Evolutionary conservation across 2,113 vertebrate species (phyloP).

Genomic region (Sinocyclocheilus maitianheensis): DNA sequence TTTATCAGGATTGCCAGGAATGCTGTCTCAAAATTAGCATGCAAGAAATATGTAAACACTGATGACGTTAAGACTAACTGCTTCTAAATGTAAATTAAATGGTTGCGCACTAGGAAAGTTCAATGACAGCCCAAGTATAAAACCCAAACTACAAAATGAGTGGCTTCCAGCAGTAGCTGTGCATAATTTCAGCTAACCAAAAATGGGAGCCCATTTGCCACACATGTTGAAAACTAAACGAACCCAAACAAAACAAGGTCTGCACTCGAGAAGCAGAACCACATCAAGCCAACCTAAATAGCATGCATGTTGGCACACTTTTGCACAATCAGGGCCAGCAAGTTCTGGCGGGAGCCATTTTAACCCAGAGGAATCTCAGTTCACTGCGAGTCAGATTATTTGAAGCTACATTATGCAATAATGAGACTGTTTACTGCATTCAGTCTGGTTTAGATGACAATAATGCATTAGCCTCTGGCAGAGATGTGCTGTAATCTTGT

Average conservation of each 20-base stretch:
- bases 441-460: not conserved
- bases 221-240: constrained; percentile 70
- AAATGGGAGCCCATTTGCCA: constrained; percentile 60
- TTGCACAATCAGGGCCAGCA: constrained; percentile 60
- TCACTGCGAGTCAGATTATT: constrained; percentile 48
- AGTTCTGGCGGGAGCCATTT: constrained; percentile 59
- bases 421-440: not conserved
- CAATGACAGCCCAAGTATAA: constrained; percentile 67
- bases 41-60: not conserved
- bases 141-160: constrained; percentile 64
- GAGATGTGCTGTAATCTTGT: not conserved
- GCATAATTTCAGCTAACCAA: constrained; percentile 53
- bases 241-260: constrained; percentile 70
- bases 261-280: constrained; percentile 64
- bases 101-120: constrained; percentile 59
- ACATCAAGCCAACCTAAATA: constrained; percentile 68
- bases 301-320: constrained; percentile 56
- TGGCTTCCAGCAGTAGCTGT: constrained; percentile 61
- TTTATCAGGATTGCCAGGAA: constrained; percentile 28
- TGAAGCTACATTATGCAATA: constrained; percentile 52
- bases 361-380: constrained; percentile 51
- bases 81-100: constrained; percentile 67
- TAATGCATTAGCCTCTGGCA: not conserved
- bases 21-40: not conserved
- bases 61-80: constrained; percentile 1